Evolutionary conservation across 2,797 vertebrate genomes (phyloP), one percentile per base, ranked within the genome.

Genomic region (Mormyrus hasselquistii): DNA sequence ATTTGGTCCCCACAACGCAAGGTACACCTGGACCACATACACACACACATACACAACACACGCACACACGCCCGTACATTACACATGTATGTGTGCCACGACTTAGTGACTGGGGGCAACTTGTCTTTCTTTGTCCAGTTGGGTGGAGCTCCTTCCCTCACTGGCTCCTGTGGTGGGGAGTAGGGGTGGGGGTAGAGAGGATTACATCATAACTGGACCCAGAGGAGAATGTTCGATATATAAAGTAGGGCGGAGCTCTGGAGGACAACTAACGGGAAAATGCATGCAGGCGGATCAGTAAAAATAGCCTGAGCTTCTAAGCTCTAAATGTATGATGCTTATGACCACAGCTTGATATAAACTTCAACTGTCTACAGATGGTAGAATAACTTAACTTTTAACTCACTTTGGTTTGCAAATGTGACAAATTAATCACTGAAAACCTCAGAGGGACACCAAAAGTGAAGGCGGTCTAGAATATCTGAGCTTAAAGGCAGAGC

Each of bases 71-170:
- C 2, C 19, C 92, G 83, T 91, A 97, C 96, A 0, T 96, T 96
- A 91, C 96, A 96, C 95, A 96, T 96, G 92, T 95, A 96, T 84
- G 95, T 96, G 91, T 97, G 96, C 96, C 96, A 97, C 89, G 96
- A 96, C n/a, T 96, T 96, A 91, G 95, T 95, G 87, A 96, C 95
- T 22, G 93, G 93, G 0, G 95, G 96, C 22, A 96, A 92, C 90
- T 96, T 97, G 90, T 97, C 96, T 87, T 97, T 97, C 92, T 95
- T 96, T 88, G 95, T 97, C 96, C 96, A 97, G 90, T 95, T 95
- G 0, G 96, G 96, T 34, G 95, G 94, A 0, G 95, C 94, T 0
- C 96, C 96, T 88, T 97, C 96, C 14, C 96, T 92, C n/a, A 96
- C 96, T 0, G 96, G 94, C 52, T 96, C 96, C 96, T 96, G 92